Evolutionary conservation across 2,888 invertebrate species (phyloP), one percentile per base, ranked within the genome.

Genomic region (Cerastis leucographa): DNA sequence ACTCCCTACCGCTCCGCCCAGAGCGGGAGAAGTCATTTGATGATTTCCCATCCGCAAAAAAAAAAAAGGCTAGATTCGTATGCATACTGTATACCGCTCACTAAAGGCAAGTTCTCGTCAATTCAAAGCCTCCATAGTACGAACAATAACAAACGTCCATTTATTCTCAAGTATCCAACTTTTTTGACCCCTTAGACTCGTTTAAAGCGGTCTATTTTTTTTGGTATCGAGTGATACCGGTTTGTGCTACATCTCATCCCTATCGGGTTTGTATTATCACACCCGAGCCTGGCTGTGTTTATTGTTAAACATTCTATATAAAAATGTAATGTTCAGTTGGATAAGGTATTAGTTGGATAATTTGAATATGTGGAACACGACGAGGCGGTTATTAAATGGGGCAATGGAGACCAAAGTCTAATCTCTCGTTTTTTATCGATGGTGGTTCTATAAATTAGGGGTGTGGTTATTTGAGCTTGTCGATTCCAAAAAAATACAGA

Each of bases 161-260:
- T 86, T 85, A 86, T 73, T 70, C 62, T 84, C 61, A 76, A 78
- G 81, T 85, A 75, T 82, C 42, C 74, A 83, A 80, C 67, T 74
- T 80, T 82, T 84, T 87, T 80, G 65, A 80, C 44, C 65, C 59
- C 74, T 65, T 71, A 85, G 83, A 85, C 85, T 74, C 74, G 87
- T 77, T 80, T 85, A 76, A 64, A 83, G 69, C 75, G 62, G n/a
- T 77, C 74, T 74, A 76, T 78, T 81, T 79, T 79, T 84, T 85
- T 85, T 85, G 71, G 68, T 81, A 84, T 87, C 82, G 68, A 80
- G 61, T 78, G 75, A 81, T 88, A 87, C 88, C 87, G 88, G 88
- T 85, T 87, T 85, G n/a, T 73, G 71, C 70, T 65, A 65, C 71
- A 54, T 78, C 77, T 44, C 87, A 85, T 84, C 83, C 72, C 85